These are phyloP conservation scores for Zygaena filipendulae DNA, from an alignment of 2,888 invertebrate genomes.

Conservation along the genomic window DNA sequence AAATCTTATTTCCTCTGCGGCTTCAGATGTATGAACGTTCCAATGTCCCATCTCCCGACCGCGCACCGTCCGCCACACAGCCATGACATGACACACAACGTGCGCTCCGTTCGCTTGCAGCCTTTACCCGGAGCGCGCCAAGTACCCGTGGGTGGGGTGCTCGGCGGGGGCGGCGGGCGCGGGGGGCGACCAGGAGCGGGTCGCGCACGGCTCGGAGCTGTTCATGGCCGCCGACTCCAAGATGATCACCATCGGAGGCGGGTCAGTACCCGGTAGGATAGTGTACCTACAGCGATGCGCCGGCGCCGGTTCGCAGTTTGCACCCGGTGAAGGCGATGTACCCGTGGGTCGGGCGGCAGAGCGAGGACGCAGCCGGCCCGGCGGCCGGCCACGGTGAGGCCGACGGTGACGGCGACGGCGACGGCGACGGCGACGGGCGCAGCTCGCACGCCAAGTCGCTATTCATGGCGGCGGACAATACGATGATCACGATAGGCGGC, in stretches of 20 bases:
- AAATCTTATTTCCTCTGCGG: too few species aligned
- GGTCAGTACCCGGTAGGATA: constrained; percentile 75
- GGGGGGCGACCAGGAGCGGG: constrained; percentile 69
- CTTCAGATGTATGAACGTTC: too few species aligned
- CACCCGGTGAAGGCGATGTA: constrained; percentile 88
- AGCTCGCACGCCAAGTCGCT: constrained; percentile 82
- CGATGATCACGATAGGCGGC: constrained; percentile 94
- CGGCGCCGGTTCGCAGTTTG: constrained; percentile 47
- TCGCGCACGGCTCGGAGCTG: constrained; percentile 87
- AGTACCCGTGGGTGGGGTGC: constrained; percentile 94
- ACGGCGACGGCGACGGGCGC: constrained; percentile 34
- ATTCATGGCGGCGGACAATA: constrained; percentile 94
- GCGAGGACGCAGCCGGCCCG: constrained; percentile 10
- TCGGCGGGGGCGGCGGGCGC: constrained; percentile 46
- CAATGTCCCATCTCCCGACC: too few species aligned
- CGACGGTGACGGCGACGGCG: constrained; percentile 64
- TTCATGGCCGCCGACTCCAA: constrained; percentile 96
- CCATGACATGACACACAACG: too few species aligned
- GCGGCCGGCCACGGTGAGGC: constrained; percentile 85
- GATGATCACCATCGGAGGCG: constrained; percentile 97
- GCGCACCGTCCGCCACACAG: too few species aligned
- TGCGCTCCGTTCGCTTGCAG: constrained; percentile 41
- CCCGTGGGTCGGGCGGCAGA: constrained; percentile 86
- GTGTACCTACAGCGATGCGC: too few species aligned
- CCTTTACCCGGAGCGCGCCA: constrained; percentile 87